phyloP scores from a whole-genome alignment of 2,797 vertebrate genomes.

The Catamblyrhynchus diadema region DNA sequence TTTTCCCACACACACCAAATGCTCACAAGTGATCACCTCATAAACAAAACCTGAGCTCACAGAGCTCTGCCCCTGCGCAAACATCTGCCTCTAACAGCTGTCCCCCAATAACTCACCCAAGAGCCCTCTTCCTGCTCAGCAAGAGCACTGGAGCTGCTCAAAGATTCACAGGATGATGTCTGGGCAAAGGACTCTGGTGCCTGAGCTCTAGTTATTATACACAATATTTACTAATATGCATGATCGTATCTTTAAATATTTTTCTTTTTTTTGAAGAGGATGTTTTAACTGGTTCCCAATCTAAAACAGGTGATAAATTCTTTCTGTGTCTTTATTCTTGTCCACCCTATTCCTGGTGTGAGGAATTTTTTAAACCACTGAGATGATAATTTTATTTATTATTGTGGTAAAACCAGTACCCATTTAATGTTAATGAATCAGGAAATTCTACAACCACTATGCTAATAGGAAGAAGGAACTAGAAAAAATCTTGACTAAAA shows the following conservation, averaged over 20 bases:
- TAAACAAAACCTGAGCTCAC: constrained; percentile 8
- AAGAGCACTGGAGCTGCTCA: not conserved
- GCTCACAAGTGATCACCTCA: not conserved
- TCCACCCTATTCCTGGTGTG: not conserved
- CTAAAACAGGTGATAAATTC: not conserved
- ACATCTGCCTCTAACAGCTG: constrained; percentile 36
- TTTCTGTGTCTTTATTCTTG: not conserved
- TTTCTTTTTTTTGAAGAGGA: not conserved
- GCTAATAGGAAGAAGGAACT: not conserved
- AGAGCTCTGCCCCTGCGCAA: not conserved
- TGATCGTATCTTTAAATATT: not conserved
- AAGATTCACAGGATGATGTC: not conserved
- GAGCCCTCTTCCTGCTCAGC: not conserved
- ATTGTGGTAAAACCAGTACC: not conserved
- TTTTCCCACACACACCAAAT: not conserved
- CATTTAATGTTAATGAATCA: not conserved
- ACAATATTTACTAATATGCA: not conserved
- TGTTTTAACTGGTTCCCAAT: not conserved
- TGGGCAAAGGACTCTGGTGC: not conserved
- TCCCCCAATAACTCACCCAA: not conserved
- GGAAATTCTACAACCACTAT: not conserved
- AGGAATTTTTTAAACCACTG: not conserved
- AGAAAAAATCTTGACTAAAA: not conserved
- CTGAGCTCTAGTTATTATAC: not conserved
- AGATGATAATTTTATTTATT: not conserved